Conservation (phyloP, 1,140 invertebrate species). For the Bombus difficillimus region DNA sequence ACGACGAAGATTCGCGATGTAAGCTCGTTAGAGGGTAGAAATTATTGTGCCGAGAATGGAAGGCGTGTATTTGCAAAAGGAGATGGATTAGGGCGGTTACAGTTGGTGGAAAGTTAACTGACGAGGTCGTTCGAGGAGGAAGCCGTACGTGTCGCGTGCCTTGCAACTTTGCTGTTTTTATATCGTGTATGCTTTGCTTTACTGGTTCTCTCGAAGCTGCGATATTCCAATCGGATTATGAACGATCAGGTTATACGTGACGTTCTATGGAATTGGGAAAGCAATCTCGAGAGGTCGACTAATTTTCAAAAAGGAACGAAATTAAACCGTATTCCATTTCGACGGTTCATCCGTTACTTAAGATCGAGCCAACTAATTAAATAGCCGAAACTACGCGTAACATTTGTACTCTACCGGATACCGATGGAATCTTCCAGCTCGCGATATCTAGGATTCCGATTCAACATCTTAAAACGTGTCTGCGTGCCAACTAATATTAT, state of each 20-base stretch:
- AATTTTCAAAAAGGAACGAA: background rate
- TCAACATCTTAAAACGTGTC: background rate
- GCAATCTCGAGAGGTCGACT: background rate
- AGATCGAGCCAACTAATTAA: background rate
- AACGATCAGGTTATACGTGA: background rate
- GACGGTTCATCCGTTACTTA: background rate
- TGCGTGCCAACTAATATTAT: background rate
- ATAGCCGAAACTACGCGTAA: background rate
- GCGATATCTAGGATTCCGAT: background rate
- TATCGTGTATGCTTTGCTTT: background rate
- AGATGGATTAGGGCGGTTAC: background rate
- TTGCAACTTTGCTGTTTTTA: background rate
- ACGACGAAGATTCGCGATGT: background rate
- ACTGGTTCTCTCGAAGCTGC: background rate
- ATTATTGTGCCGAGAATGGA: background rate
- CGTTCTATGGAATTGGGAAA: background rate
- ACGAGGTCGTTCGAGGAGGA: background rate
- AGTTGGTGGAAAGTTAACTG: background rate
- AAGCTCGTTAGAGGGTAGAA: background rate
- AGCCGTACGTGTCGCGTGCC: background rate
- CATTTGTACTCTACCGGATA: background rate
- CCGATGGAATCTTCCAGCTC: constrained; percentile 2
- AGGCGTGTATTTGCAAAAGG: background rate
- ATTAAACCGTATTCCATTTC: background rate
- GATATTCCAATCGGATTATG: background rate